Conservation (phyloP, 35 echinoderm and acorn worm genomes). For the Ophiothrix spiculata region DNA sequence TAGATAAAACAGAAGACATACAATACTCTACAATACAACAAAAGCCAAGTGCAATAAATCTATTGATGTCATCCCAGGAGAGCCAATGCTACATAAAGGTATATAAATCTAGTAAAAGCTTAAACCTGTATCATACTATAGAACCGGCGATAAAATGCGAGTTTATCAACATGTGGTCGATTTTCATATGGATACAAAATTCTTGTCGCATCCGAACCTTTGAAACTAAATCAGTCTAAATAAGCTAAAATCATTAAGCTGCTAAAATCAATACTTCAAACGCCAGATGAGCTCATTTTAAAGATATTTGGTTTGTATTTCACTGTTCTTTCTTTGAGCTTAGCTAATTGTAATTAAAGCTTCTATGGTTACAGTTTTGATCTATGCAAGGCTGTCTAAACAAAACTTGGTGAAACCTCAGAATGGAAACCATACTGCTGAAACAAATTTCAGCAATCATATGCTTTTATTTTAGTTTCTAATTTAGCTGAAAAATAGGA, state of each 20-base stretch:
- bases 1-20: too few species aligned
- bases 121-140: too few species aligned
- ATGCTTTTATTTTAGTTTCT: neutral
- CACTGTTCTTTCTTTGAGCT: neutral
- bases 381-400: neutral
- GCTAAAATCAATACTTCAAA: neutral
- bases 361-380: neutral
- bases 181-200: too few species aligned
- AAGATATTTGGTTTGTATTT: neutral
- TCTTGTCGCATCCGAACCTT: neutral
- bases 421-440: neutral
- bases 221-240: neutral
- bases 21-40: too few species aligned
- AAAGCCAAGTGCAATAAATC: too few species aligned
- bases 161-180: too few species aligned
- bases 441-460: neutral
- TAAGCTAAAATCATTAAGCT: neutral
- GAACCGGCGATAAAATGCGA: too few species aligned
- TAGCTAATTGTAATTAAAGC: constrained; percentile 12
- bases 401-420: neutral
- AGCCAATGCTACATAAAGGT: too few species aligned
- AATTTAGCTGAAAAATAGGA: neutral
- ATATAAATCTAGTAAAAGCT: too few species aligned
- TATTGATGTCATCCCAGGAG: too few species aligned
- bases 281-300: neutral